Evolutionary conservation across 1,140 invertebrate species (phyloP).

Genomic region (Uloborus diversus): DNA sequence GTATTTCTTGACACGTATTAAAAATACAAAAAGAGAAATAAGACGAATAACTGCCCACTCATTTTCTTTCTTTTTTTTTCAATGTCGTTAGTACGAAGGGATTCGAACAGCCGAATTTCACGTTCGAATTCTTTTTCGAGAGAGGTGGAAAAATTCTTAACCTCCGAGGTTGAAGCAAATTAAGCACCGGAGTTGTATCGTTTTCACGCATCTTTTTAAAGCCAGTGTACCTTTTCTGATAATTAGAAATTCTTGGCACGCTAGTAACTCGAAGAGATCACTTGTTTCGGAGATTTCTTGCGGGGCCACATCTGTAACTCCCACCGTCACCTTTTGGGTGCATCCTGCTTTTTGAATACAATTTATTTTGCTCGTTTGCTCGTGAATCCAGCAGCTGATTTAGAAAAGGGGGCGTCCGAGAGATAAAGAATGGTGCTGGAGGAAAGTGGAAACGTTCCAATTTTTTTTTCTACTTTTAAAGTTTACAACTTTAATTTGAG

Average conservation of each 20-base stretch:
- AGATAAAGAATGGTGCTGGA: too few relatives aligned
- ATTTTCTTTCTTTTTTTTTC: too few relatives aligned
- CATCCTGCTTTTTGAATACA: constrained; percentile 30
- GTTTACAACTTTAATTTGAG: too few relatives aligned
- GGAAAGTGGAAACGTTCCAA: too few relatives aligned
- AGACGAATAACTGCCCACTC: constrained; percentile 15
- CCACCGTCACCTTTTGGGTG: constrained; percentile 47
- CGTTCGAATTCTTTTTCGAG: background rate
- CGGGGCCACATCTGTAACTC: constrained; percentile 21
- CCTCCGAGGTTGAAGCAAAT: constrained; percentile 33
- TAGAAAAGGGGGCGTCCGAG: background rate
- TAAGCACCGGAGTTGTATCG: constrained; percentile 36
- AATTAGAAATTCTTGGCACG: constrained; percentile 55
- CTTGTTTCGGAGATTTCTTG: constrained; percentile 38
- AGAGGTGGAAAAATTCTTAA: constrained; percentile 3
- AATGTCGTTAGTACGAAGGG: too few relatives aligned
- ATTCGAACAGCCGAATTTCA: too few relatives aligned
- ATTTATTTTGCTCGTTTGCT: constrained; percentile 35
- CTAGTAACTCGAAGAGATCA: constrained; percentile 47
- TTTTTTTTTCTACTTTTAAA: too few relatives aligned
- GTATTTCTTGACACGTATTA: constrained; percentile 40
- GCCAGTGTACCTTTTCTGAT: constrained; percentile 48
- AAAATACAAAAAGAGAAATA: constrained; percentile 14
- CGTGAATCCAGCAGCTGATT: constrained; percentile 19
- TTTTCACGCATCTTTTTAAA: constrained; percentile 41